Conservation (phyloP, 2,888 invertebrate genomes). For the Nomada fabriciana region DNA sequence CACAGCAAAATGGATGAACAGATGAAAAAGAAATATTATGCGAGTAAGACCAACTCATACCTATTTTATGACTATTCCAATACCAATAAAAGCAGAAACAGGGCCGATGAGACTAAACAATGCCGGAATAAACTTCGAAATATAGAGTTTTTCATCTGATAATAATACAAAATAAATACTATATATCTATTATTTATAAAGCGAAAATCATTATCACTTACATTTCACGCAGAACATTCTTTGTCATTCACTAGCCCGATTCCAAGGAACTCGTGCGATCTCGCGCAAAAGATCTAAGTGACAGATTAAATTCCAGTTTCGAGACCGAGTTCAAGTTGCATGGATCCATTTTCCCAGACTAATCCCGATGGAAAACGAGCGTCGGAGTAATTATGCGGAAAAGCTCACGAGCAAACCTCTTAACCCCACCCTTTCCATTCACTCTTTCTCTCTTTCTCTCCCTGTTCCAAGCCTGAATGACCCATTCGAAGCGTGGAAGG, state of each 20-base stretch:
- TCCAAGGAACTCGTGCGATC: not conserved
- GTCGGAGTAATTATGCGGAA: slow-evolving; percentile 41
- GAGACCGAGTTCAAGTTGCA: not conserved
- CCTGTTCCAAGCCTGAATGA: slow-evolving; percentile 17
- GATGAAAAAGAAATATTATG: not conserved
- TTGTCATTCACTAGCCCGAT: not conserved
- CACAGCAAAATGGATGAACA: not conserved
- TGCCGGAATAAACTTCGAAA: slow-evolving; percentile 10
- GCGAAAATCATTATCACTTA: not conserved
- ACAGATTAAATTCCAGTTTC: slow-evolving; percentile 35
- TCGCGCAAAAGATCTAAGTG: not conserved
- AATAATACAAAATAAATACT: not conserved
- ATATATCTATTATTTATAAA: not conserved
- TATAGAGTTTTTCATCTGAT: not conserved
- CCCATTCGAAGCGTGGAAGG: slow-evolving; percentile 25
- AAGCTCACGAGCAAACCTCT: slow-evolving; percentile 5
- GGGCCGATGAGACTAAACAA: not conserved
- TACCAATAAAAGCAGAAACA: not conserved
- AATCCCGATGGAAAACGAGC: slow-evolving; percentile 25
- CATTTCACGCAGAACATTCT: not conserved
- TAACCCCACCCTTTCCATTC: not conserved
- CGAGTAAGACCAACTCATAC: slow-evolving; percentile 10
- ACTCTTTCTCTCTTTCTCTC: not conserved
- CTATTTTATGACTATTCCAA: not conserved
- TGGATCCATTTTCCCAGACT: slow-evolving; percentile 19